Evolutionary conservation across 2,888 invertebrate species (phyloP).

Genomic region (Electrophaes corylata): DNA sequence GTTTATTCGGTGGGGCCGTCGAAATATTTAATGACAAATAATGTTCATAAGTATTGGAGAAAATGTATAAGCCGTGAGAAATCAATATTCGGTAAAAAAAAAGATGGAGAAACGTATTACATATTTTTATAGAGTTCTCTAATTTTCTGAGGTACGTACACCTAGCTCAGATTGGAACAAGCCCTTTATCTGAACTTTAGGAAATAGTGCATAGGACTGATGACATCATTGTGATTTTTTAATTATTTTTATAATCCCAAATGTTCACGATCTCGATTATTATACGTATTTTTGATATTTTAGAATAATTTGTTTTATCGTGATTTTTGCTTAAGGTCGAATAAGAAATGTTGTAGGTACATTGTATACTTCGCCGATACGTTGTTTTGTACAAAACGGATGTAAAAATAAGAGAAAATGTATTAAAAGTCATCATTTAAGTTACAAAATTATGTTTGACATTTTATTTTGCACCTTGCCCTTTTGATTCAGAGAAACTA

Average conservation of each 20-base stretch:
- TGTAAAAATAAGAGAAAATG: conserved; percentile 77
- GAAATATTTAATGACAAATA: no score
- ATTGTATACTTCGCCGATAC: conserved; percentile 68
- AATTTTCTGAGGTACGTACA: neutral
- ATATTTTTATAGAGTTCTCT: neutral
- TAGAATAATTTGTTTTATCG: conserved; percentile 60
- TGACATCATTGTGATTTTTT: conserved; percentile 17
- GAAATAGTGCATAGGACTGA: conserved; percentile 5
- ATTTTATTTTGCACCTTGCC: conserved; percentile 60
- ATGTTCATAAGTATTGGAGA: no score
- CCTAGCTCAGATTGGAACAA: neutral
- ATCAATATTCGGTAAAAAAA: no score
- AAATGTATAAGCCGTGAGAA: no score
- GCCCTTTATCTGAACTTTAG: neutral
- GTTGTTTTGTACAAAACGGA: conserved; percentile 80
- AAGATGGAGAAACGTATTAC: no score
- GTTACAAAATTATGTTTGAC: conserved; percentile 67
- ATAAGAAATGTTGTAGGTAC: conserved; percentile 50
- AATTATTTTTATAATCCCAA: conserved; percentile 45
- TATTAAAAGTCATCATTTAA: conserved; percentile 83
- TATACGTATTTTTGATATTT: conserved; percentile 70
- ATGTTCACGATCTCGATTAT: conserved; percentile 65
- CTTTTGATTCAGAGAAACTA: conserved; percentile 19
- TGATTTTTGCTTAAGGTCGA: conserved; percentile 65
- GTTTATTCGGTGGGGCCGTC: no score